phyloP scores from a whole-genome alignment of 2,797 vertebrate species.

The Ibycter americanus region DNA sequence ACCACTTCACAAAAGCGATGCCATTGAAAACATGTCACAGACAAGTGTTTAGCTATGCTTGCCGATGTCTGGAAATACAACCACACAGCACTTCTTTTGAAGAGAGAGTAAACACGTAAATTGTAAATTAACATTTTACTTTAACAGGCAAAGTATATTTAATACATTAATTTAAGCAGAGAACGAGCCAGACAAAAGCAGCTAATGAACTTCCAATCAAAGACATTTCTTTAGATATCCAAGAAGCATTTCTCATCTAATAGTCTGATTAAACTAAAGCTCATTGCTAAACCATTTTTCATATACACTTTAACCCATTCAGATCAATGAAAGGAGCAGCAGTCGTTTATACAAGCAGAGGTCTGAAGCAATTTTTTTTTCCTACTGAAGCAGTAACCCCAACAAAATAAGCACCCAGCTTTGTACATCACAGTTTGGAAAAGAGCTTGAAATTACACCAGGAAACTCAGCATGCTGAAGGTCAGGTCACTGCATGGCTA shows the following conservation, averaged over 20 bases:
- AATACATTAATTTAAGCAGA: not conserved
- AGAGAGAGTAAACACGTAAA: not conserved
- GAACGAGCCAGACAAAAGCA: not conserved
- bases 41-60: not conserved
- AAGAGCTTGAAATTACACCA: not conserved
- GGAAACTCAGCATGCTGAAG: not conserved
- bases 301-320: not conserved
- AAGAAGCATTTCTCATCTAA: not conserved
- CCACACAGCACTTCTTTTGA: not conserved
- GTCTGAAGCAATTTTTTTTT: rapidly evolving
- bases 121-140: not conserved
- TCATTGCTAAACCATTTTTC: not conserved
- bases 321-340: not conserved
- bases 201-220: not conserved
- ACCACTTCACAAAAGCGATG: not conserved
- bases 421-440: not conserved
- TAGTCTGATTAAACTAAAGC: not conserved
- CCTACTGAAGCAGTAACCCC: not conserved
- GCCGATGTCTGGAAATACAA: not conserved
- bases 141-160: not conserved
- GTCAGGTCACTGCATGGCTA: not conserved
- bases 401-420: not conserved
- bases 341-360: not conserved
- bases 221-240: not conserved
- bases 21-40: not conserved